These are phyloP conservation scores for Drosophila algonquin DNA, from an alignment of 2,888 invertebrate genomes.

Conservation along the genomic window DNA sequence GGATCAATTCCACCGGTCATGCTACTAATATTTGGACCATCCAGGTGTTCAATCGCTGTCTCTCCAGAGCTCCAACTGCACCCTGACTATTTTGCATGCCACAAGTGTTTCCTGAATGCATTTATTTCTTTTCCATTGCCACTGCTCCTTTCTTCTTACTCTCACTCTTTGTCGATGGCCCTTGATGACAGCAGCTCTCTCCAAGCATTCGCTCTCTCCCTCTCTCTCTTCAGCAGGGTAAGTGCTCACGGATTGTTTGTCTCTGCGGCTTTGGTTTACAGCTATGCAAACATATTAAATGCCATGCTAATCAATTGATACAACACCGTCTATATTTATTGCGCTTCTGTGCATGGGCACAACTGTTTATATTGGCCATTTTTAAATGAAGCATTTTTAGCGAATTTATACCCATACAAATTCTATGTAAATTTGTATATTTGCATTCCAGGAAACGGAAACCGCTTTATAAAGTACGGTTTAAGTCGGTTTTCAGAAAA, in stretches of 20 bases:
- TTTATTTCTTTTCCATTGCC: neutral
- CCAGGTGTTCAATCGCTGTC: neutral
- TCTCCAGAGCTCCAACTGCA: neutral
- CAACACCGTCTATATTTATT: conserved; percentile 29
- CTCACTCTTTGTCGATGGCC: neutral
- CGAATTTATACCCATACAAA: conserved; percentile 3
- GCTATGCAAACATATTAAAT: conserved; percentile 46
- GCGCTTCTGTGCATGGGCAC: conserved; percentile 5
- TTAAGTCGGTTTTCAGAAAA: neutral
- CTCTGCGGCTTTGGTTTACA: conserved; percentile 34
- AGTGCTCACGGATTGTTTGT: conserved; percentile 30
- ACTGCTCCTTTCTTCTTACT: neutral
- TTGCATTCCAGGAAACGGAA: conserved; percentile 28
- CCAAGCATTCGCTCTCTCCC: no score
- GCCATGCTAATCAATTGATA: conserved; percentile 48
- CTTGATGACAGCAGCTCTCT: neutral
- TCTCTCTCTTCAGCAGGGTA: conserved; percentile 12
- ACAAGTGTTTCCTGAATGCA: neutral
- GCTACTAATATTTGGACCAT: neutral
- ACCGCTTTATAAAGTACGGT: no score
- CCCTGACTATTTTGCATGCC: neutral
- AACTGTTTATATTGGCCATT: conserved; percentile 19
- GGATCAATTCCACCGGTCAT: neutral
- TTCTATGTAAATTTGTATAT: neutral
- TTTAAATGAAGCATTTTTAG: conserved; percentile 27